These are phyloP conservation scores for Lithodes maja DNA, from an alignment of 2,888 invertebrate species.

Conservation along the genomic window DNA sequence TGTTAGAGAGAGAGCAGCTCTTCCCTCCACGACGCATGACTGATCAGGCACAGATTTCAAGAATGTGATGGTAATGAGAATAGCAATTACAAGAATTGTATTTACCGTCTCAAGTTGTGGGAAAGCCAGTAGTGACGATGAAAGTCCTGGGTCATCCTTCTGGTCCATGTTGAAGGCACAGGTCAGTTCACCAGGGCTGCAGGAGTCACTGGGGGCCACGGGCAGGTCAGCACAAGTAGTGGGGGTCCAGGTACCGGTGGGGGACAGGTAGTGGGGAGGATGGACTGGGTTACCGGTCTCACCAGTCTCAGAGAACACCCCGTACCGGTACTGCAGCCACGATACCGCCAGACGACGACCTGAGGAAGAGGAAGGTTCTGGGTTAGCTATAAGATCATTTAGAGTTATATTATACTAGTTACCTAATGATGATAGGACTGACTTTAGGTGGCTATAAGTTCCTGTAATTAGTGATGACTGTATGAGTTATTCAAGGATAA, in stretches of 20 bases:
- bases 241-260: conserved; percentile 63
- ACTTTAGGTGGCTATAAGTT: too few species aligned
- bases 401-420: too few species aligned
- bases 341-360: conserved; percentile 67
- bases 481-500: too few species aligned
- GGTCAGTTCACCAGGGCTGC: conserved; percentile 51
- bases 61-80: too few species aligned
- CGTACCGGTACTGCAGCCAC: conserved; percentile 70
- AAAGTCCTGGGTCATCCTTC: conserved; percentile 46
- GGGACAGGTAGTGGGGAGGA: conserved; percentile 64
- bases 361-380: conserved; percentile 6
- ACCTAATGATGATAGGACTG: too few species aligned
- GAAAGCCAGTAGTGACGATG: conserved; percentile 68
- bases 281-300: conserved; percentile 60
- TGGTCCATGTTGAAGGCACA: conserved; percentile 45
- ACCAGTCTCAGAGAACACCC: conserved; percentile 68
- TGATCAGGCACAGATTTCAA: too few species aligned
- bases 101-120: conserved; percentile 62
- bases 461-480: too few species aligned
- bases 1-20: too few species aligned
- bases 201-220: conserved; percentile 22
- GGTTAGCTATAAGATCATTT: too few species aligned
- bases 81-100: background rate
- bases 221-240: conserved; percentile 65
- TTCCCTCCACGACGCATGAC: too few species aligned